Base-by-base conservation (phyloP, 2,888 invertebrate species). In the Dioctria rufipes region DNA sequence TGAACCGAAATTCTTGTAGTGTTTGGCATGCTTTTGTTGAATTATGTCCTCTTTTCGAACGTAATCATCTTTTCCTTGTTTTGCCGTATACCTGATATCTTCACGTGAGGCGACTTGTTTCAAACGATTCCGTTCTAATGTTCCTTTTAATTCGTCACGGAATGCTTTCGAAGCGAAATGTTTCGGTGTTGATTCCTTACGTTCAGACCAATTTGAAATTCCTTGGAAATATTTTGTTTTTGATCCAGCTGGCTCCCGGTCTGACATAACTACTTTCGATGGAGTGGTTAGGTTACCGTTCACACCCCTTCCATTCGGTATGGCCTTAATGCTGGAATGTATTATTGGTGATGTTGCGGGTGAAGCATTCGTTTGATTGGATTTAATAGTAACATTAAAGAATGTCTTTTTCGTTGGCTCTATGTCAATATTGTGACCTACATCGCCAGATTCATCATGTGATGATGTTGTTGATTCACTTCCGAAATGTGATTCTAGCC, bases 401-500 rank as follows among this genome's bases (percentile, higher is more conserved):
- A 93, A 95, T 83, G 92, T 92, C 67, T 94, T 93, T 84, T 94
- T 94, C 8, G 92, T 91, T 83, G 92, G 92, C 83, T 90, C 93
- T 85, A 91, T 92, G 84, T 93, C 93, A 83, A 92, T 92, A 46
- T 87, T 87, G n/a, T 84, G 85, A 63, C 87, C 88, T 6, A 93
- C 88, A 60, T 89, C 89, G 4, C 88, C 86, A 0, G 89, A 89
- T 71, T 88, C 89, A 6, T 84, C 84, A 6, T 80, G 81, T 9
- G 94, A 94, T 0, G 95, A 95, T 0, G 95, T 94, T 11, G 93
- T 92, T 2, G 95, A 95, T 83, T 95, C 95, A 87, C 95, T 95
- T 75, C 96, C 96, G 86, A 97, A 96, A 88, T 97, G 96, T 86
- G 95, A 94, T 86, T 96, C 96, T 78, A 96, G 91, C 96, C 96